Conservation (phyloP, 2,888 invertebrate genomes). For the Lysandra coridon region DNA sequence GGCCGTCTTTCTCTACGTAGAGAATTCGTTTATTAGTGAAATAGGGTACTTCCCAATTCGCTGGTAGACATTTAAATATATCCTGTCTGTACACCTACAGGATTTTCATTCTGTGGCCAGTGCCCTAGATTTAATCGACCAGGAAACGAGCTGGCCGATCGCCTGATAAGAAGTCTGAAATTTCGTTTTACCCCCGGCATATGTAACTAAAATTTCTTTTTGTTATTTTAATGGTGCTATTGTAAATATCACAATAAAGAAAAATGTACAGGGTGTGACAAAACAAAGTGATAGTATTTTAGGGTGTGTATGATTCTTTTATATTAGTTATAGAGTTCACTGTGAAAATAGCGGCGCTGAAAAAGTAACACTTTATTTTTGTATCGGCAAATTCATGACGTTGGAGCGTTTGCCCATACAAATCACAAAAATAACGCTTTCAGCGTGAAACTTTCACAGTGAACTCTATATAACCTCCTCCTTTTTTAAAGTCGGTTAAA, state of each 20-base stretch:
- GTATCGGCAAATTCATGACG: no score
- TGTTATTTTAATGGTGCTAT: background rate
- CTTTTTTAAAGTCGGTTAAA: background rate
- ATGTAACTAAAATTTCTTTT: background rate
- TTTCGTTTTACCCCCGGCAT: background rate
- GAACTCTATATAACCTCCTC: background rate
- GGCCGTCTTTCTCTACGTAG: background rate
- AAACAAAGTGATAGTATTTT: no score
- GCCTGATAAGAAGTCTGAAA: background rate
- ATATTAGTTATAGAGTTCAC: no score
- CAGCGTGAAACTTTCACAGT: no score
- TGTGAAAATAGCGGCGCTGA: no score
- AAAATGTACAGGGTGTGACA: background rate
- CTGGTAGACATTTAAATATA: constrained; percentile 39
- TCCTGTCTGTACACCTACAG: constrained; percentile 40
- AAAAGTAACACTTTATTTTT: no score
- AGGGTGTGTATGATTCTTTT: no score
- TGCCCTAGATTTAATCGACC: background rate
- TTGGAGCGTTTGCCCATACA: no score
- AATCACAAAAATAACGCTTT: no score
- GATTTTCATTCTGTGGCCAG: background rate
- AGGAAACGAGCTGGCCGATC: background rate
- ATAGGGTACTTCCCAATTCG: constrained; percentile 45
- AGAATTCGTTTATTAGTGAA: constrained; percentile 42
- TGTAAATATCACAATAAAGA: background rate